Conservation (phyloP, 2,797 vertebrate species). For the Hoplostethus mediterraneus region DNA sequence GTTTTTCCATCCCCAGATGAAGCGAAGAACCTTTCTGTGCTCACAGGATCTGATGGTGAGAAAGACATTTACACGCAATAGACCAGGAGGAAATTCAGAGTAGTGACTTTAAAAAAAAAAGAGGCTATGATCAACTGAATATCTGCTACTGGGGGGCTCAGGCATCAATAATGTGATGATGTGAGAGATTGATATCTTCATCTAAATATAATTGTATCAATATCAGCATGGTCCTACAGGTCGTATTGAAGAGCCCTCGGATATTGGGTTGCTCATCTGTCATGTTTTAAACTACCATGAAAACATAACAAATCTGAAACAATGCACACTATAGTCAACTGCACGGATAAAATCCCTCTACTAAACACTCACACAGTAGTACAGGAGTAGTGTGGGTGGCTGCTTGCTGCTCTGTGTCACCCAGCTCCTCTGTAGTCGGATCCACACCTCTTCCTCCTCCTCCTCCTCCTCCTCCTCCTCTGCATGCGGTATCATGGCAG, state of each 20-base stretch:
- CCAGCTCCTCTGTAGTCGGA: constrained; percentile 69
- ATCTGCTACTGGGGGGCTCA: too few species aligned
- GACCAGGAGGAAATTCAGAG: not conserved
- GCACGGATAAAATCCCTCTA: not conserved
- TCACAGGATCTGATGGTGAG: constrained; percentile 66
- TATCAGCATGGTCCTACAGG: too few species aligned
- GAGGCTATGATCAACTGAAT: too few species aligned
- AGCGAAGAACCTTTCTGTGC: constrained; percentile 74
- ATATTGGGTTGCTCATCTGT: too few species aligned
- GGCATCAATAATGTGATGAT: too few species aligned
- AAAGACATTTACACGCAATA: not conserved
- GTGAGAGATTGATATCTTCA: too few species aligned
- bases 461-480: constrained; percentile 55
- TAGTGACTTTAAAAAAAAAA: too few species aligned
- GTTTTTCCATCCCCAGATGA: constrained; percentile 75
- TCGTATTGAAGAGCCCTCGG: too few species aligned
- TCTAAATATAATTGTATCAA: too few species aligned
- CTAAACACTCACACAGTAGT: constrained; percentile 76
- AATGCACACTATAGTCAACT: not conserved
- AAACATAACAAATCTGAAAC: not conserved
- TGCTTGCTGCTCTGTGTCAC: constrained; percentile 60
- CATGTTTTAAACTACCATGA: not conserved
- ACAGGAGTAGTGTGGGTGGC: constrained; percentile 57
- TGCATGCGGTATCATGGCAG: constrained; percentile 68
- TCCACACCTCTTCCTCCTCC: constrained; percentile 54